Evolutionary conservation across 2,888 invertebrate species (phyloP).

Genomic region (Panopea generosa): DNA sequence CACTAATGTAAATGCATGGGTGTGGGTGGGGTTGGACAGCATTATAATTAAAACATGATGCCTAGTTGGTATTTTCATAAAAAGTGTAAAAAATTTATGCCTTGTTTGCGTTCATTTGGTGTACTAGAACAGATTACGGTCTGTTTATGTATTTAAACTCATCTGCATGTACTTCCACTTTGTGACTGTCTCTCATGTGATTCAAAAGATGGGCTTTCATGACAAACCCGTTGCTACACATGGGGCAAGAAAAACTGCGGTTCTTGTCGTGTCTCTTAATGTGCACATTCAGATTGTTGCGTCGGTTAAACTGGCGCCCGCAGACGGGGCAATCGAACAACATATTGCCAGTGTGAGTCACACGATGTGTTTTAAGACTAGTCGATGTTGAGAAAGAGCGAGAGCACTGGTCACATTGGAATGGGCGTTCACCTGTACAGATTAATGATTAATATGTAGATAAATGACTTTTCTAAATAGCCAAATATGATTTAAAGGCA

Average conservation of each 20-base stretch:
- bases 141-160: background rate
- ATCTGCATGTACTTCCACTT: conserved; percentile 1
- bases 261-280: conserved; percentile 52
- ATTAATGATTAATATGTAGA: too few relatives aligned
- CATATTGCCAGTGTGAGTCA: conserved; percentile 51
- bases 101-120: too few relatives aligned
- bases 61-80: too few relatives aligned
- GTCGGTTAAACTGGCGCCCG: conserved; percentile 45
- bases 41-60: too few relatives aligned
- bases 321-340: conserved; percentile 50
- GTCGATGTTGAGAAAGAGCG: conserved; percentile 52
- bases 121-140: too few relatives aligned
- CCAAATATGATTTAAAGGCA: too few relatives aligned
- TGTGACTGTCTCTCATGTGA: conserved; percentile 31
- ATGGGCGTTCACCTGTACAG: conserved; percentile 48
- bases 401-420: conserved; percentile 40
- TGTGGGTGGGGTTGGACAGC: too few relatives aligned
- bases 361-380: conserved; percentile 48
- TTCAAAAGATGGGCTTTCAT: conserved; percentile 46
- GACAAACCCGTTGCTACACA: conserved; percentile 51
- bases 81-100: too few relatives aligned
- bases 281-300: conserved; percentile 51
- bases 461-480: too few relatives aligned
- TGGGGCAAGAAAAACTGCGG: conserved; percentile 39
- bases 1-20: too few relatives aligned